Conservation (phyloP, 1,140 invertebrate species). For the Brachionus rotundiformis region DNA sequence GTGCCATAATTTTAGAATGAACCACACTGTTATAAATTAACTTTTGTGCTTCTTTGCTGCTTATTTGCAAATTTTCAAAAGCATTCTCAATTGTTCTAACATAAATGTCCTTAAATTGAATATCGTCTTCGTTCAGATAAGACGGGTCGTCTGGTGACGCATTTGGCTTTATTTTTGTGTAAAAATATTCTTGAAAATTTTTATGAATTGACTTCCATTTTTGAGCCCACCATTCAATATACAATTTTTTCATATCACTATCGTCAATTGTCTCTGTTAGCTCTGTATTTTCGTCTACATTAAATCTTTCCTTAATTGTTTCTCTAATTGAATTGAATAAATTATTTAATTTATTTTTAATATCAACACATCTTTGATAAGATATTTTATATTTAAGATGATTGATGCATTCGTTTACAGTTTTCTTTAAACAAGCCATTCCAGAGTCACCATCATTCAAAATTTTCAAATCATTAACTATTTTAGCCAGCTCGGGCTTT, state of each 20-base stretch:
- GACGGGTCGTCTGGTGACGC: not conserved
- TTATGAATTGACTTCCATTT: constrained; percentile 5
- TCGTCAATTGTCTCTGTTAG: not conserved
- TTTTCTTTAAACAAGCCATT: not conserved
- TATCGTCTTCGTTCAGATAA: constrained; percentile 3
- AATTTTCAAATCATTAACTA: not conserved
- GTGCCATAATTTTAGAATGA: not conserved
- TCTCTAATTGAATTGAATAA: not conserved
- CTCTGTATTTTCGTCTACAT: constrained; percentile 4
- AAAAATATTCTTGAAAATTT: constrained; percentile 24
- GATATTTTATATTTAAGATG: not conserved
- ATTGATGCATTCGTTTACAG: not conserved
- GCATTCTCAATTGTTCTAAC: not conserved
- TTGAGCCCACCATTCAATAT: constrained; percentile 18
- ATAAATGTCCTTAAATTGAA: constrained; percentile 7
- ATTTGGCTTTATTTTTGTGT: not conserved
- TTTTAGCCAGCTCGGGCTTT: not conserved
- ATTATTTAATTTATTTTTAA: constrained; percentile 12
- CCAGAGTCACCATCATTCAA: constrained; percentile 15
- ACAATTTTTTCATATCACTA: constrained; percentile 20
- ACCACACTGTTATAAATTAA: constrained; percentile 3
- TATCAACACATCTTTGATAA: not conserved
- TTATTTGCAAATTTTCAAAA: not conserved
- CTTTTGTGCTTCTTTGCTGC: not conserved
- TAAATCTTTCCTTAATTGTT: not conserved